A percentile compares a stretch with the other conserved stretches of the same genome.
Evolutionary conservation across 2,797 vertebrate genomes (phyloP).

Genomic region (Esox lucius): DNA sequence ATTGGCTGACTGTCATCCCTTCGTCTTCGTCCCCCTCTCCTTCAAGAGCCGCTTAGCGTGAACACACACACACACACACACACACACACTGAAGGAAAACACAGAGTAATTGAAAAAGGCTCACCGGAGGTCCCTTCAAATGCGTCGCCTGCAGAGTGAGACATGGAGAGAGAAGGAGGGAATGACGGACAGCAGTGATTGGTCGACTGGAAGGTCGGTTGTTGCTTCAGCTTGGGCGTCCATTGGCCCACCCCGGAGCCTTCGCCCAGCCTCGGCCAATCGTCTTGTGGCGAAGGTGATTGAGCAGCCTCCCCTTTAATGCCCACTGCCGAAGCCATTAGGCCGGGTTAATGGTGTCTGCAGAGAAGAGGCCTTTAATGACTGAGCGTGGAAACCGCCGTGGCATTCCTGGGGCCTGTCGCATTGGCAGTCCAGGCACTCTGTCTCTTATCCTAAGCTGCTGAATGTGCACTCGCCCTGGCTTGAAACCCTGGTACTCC

Average conservation of each 20-base stretch:
- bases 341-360: conserved; percentile 59
- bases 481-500: too few relatives aligned
- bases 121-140: not conserved
- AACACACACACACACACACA: conserved; percentile 9
- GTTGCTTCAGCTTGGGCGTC: conserved; percentile 34
- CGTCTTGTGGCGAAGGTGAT: conserved; percentile 37
- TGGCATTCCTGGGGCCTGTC: conserved; percentile 45
- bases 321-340: conserved; percentile 62
- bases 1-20: conserved; percentile 17
- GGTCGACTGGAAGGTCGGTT: conserved; percentile 36
- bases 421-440: not conserved
- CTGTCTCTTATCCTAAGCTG: not conserved
- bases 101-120: conserved; percentile 39
- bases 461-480: not conserved
- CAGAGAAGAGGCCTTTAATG: conserved; percentile 35
- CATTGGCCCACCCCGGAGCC: conserved; percentile 44
- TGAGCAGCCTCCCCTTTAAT: conserved; percentile 51
- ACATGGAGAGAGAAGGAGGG: not conserved
- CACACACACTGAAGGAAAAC: not conserved
- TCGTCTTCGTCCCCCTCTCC: not conserved
- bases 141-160: conserved; percentile 15
- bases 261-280: conserved; percentile 30
- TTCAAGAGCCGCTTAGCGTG: conserved; percentile 15
- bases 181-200: conserved; percentile 34
- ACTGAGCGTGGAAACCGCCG: conserved; percentile 28